Conservation (phyloP, 1,140 invertebrate genomes). For the Campodea augens region DNA sequence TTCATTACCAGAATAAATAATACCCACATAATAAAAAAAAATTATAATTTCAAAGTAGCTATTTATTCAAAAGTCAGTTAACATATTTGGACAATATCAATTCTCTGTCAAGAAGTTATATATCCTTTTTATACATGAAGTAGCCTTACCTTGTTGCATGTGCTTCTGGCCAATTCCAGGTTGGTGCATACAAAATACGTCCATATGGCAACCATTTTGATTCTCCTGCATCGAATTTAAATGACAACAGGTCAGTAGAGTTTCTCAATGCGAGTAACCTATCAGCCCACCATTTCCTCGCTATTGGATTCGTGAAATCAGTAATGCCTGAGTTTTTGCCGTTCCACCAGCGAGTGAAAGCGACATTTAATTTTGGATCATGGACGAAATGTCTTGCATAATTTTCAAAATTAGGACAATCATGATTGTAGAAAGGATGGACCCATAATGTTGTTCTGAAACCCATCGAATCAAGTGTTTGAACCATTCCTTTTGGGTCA, state of each 20-base stretch:
- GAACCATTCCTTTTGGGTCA: conserved; percentile 34
- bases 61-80: too few relatives aligned
- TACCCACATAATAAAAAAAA: too few relatives aligned
- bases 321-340: conserved; percentile 38
- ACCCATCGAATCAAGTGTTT: conserved; percentile 36
- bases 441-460: conserved; percentile 67
- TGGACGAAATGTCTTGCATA: conserved; percentile 20
- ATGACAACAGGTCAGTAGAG: conserved; percentile 52
- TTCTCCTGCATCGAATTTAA: conserved; percentile 91
- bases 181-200: too few relatives aligned
- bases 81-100: too few relatives aligned
- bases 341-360: conserved; percentile 66
- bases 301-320: conserved; percentile 57
- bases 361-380: conserved; percentile 24
- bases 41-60: too few relatives aligned
- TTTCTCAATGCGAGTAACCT: conserved; percentile 37
- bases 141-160: too few relatives aligned
- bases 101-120: too few relatives aligned
- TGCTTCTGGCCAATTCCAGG: too few relatives aligned
- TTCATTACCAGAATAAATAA: too few relatives aligned
- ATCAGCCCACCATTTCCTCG: conserved; percentile 49
- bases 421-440: conserved; percentile 70
- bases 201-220: conserved; percentile 20
- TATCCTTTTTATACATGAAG: too few relatives aligned
- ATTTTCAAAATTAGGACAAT: conserved; percentile 32